Conservation (phyloP, 2,797 vertebrate species). For the Rhabdophis nuchalis region DNA sequence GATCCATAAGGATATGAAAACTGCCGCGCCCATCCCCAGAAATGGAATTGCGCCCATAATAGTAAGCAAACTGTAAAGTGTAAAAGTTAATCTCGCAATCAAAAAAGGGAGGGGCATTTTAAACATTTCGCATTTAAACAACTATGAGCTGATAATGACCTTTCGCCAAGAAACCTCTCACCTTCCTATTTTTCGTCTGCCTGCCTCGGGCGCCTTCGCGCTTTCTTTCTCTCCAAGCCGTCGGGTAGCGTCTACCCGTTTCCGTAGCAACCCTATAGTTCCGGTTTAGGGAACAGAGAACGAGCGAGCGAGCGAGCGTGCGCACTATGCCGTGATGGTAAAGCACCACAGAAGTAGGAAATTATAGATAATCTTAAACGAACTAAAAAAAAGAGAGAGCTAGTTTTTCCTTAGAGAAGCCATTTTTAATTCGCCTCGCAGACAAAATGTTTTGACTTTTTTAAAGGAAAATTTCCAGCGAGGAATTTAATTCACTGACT, state of each 20-base stretch:
- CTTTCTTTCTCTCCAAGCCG: neutral
- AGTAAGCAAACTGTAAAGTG: neutral
- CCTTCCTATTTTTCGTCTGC: neutral
- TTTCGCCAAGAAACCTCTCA: neutral
- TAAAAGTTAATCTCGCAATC: neutral
- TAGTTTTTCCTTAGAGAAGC: neutral
- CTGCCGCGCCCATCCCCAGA: neutral
- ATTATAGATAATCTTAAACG: neutral
- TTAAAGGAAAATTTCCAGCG: neutral
- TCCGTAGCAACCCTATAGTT: neutral
- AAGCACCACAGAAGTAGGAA: neutral
- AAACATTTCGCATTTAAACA: too few species aligned
- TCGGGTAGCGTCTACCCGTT: slow-evolving; percentile 3
- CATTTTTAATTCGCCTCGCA: neutral
- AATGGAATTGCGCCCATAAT: neutral
- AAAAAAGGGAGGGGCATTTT: too few species aligned
- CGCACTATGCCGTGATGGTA: neutral
- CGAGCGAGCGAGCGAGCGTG: neutral
- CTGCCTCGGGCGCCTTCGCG: neutral
- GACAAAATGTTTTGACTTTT: neutral
- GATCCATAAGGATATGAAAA: neutral
- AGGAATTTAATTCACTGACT: neutral
- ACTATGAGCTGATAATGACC: too few species aligned
- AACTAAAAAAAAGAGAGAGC: neutral
- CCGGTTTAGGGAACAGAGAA: neutral